Percentiles rank a stretch among this genome's conserved stretches.
Evolutionary conservation across 92 coral and sea anemone genomes (phyloP).

Genomic region (Actinernus sp.): DNA sequence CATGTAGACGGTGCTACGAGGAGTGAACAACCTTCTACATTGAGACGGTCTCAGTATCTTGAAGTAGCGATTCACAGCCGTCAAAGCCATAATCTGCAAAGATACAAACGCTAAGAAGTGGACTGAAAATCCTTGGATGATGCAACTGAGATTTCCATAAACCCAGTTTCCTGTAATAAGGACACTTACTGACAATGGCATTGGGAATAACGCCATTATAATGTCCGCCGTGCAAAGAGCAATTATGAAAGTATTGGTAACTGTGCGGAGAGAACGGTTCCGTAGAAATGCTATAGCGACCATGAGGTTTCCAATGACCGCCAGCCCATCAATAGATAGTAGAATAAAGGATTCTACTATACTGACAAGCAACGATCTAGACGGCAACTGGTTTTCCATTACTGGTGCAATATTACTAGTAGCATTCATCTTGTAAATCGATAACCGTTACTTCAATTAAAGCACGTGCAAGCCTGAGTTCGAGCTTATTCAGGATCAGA

Average conservation of each 20-base stretch:
- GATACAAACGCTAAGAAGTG: slow-evolving; percentile 82
- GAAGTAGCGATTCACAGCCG: slow-evolving; percentile 77
- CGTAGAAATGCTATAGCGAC: slow-evolving; percentile 63
- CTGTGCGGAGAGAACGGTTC: slow-evolving; percentile 62
- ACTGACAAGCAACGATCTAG: slow-evolving; percentile 27
- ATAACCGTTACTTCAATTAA: too few species aligned
- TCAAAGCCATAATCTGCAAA: slow-evolving; percentile 78
- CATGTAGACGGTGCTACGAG: slow-evolving; percentile 55
- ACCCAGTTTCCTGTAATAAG: slow-evolving; percentile 68
- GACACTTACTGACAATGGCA: slow-evolving; percentile 68
- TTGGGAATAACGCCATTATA: slow-evolving; percentile 64
- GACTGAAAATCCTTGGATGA: slow-evolving; percentile 67
- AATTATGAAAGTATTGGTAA: slow-evolving; percentile 70
- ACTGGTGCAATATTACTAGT: background rate
- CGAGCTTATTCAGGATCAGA: too few species aligned
- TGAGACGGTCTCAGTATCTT: slow-evolving; percentile 55
- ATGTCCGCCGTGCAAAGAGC: slow-evolving; percentile 66
- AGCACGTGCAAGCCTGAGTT: too few species aligned
- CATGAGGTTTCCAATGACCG: slow-evolving; percentile 67
- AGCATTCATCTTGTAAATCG: too few species aligned
- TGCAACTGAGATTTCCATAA: slow-evolving; percentile 43
- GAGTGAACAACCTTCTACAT: slow-evolving; percentile 64
- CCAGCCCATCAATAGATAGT: slow-evolving; percentile 47
- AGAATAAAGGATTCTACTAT: slow-evolving; percentile 42
- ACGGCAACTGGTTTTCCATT: slow-evolving; percentile 6